These are phyloP conservation scores for Botia almorhae DNA, from an alignment of 2,797 vertebrate species.

Conservation along the genomic window DNA sequence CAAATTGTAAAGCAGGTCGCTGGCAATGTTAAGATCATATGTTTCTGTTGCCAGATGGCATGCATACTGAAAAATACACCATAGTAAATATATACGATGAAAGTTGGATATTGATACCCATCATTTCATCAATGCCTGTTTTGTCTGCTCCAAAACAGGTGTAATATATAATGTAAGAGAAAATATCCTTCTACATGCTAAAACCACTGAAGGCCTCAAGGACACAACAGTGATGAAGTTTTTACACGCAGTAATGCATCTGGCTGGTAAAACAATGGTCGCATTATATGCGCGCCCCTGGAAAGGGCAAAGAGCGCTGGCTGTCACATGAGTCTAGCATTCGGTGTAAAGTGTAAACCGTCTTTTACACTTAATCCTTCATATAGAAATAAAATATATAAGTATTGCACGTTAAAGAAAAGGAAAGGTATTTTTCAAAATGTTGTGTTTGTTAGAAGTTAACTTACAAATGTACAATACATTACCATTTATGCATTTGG, in stretches of 20 bases:
- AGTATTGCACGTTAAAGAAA: not conserved
- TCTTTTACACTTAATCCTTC: not conserved
- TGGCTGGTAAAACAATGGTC: constrained; percentile 54
- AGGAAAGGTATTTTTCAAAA: not conserved
- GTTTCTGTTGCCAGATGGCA: not conserved
- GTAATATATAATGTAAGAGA: constrained; percentile 41
- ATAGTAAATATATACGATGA: no score
- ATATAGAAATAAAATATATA: not conserved
- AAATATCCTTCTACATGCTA: constrained; percentile 39
- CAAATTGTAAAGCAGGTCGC: no score
- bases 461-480: no score
- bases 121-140: not conserved
- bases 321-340: constrained; percentile 40
- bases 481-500: no score
- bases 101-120: constrained; percentile 5
- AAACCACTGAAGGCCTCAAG: constrained; percentile 18
- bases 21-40: not conserved
- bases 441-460: not conserved
- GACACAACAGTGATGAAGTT: constrained; percentile 41
- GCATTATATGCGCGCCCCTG: constrained; percentile 52
- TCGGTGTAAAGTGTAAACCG: constrained; percentile 19
- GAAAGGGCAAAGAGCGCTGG: constrained; percentile 46
- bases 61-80: not conserved
- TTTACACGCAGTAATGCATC: constrained; percentile 47
- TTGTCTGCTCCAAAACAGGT: constrained; percentile 32